Base-by-base conservation (phyloP, 2,888 invertebrate species). In the Cosmia trapezina region DNA sequence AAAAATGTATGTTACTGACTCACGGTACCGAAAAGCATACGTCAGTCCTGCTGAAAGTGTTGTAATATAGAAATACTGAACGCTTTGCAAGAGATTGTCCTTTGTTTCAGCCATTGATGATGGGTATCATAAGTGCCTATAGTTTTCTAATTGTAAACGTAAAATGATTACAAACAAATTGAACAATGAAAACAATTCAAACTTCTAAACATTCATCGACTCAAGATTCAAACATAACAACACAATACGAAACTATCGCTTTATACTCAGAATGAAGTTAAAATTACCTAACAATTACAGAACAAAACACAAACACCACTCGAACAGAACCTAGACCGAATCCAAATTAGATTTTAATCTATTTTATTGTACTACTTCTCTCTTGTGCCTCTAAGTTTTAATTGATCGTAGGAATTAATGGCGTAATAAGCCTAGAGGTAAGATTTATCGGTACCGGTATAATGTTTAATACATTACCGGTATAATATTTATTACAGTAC, bases 291-390 rank as follows among this genome's bases (percentile, higher is more conserved):
- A 73, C 80, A 64, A 65, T 78, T 63, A 73, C 49, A 53, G 60
- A 76, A 66, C 43, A 59, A 63, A 79, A 70, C 41, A 75, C 54
- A 69, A 69, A 63, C 37, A 33, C 19, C 41, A 33, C 45, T 73
- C 22, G 28, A 62, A 64, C 61, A 53, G 69, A 54, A 70, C 57
- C 69, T 62, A 73, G 75, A 78, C 63, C 66, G 64, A 71, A 74
- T 63, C 71, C 70, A 79, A 88, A 87, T 88, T 84, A 85, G 85
- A 88, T 87, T 86, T 83, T 85, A 89, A 89, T 89, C 88, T 86
- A 78, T 85, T 86, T 86, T 74, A 86, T 85, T 85, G 87, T 88
- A 60, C 63, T 76, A 78, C 74, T 87, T 80, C 66, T 65, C 66
- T 66, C 74, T 73, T 67, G 77, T 65, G 65, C 43, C 54, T 14